These are phyloP conservation scores for Drosophila quinaria DNA, from an alignment of 2,888 invertebrate species.

Conservation along the genomic window DNA sequence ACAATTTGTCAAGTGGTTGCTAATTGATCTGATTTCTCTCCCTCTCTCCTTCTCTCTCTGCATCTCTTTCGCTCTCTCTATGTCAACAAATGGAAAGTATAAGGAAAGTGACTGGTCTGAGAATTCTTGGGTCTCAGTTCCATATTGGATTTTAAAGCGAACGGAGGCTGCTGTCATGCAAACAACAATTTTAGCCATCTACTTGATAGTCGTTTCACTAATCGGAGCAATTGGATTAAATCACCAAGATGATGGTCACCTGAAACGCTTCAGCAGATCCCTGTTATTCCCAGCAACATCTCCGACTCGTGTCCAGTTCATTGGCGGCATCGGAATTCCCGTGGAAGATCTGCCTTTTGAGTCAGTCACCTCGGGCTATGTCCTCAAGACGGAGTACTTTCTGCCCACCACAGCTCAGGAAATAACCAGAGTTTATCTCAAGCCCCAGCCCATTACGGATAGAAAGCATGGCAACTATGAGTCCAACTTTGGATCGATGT, in stretches of 20 bases:
- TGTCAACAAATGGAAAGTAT: conserved; percentile 38
- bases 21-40: conserved; percentile 60
- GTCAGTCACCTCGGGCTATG: conserved; percentile 83
- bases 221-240: conserved; percentile 7
- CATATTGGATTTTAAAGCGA: conserved; percentile 28
- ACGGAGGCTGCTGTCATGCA: conserved; percentile 31
- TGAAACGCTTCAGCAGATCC: conserved; percentile 60
- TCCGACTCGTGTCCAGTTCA: conserved; percentile 84
- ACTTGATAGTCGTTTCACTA: neutral
- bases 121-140: conserved; percentile 50
- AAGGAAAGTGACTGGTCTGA: conserved; percentile 63
- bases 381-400: conserved; percentile 83
- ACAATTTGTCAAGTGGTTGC: conserved; percentile 51
- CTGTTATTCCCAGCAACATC: conserved; percentile 83
- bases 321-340: conserved; percentile 84
- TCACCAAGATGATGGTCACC: conserved; percentile 17
- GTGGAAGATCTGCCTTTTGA: conserved; percentile 80
- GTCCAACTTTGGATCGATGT: conserved; percentile 57
- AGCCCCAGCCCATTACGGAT: conserved; percentile 75
- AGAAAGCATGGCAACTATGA: conserved; percentile 21
- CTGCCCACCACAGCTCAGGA: conserved; percentile 79
- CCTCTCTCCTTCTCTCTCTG: neutral
- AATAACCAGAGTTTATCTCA: conserved; percentile 74
- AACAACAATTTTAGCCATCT: conserved; percentile 4
- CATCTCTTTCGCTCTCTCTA: conserved; percentile 1